Conservation (phyloP, 2,888 invertebrate species). For the Notodonta ziczac region DNA sequence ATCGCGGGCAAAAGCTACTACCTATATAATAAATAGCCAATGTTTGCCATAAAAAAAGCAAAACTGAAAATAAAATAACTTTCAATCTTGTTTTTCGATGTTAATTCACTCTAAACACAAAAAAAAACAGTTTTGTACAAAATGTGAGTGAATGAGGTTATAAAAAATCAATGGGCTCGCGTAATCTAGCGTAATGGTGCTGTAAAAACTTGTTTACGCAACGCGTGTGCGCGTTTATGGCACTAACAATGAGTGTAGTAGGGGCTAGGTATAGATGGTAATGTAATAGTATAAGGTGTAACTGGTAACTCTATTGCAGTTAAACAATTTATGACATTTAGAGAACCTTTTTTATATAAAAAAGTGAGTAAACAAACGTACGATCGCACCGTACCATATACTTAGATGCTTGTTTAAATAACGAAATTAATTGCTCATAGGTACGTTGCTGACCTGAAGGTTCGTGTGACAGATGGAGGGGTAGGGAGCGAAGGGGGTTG, state of each 20-base stretch:
- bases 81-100: constrained; percentile 1
- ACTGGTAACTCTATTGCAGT: no score
- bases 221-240: constrained; percentile 18
- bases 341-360: no score
- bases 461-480: no score
- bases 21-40: no score
- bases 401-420: no score
- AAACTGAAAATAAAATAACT: neutral
- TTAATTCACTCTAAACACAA: neutral
- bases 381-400: no score
- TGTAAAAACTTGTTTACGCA: constrained; percentile 36
- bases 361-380: no score
- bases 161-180: constrained; percentile 31
- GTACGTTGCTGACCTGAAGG: no score
- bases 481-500: no score
- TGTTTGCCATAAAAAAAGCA: neutral
- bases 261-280: neutral
- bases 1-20: no score
- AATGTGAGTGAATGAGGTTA: constrained; percentile 26
- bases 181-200: constrained; percentile 31
- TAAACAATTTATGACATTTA: no score
- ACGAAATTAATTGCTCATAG: no score
- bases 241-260: constrained; percentile 14
- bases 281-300: neutral
- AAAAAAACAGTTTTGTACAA: constrained; percentile 22